Evolutionary conservation across 2,113 vertebrate species (phyloP), one percentile per base, ranked within the genome.

Genomic region (Melanocharis versteri): DNA sequence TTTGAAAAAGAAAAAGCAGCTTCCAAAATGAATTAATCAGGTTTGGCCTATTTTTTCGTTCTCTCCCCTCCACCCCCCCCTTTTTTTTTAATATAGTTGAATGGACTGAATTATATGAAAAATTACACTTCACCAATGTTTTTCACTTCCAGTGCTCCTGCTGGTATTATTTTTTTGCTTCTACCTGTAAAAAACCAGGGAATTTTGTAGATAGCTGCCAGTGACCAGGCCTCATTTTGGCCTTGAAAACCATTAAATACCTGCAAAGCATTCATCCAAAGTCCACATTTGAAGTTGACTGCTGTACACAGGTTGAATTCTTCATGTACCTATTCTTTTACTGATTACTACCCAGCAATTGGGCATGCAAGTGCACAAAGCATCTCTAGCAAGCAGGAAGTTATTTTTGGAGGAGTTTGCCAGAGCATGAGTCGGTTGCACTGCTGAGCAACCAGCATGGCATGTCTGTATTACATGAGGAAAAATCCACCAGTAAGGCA

Each of bases 11-110:
- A 20, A 87, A 77, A 81, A 66, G 7, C 15, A 53, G 15, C 23
- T 66, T 82, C n/a, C 39, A 73, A 54, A 87, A 70, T 40, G 0
- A 75, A 50, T 78, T 27, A 44, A 61, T 44, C 16, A 7, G 13
- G 2, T 54, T 44, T 23, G 19, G 10, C 15, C 33, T 35, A 3
- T 24, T 44, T 60, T 76, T 54, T 26, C 1, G 5, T 24, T 20
- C 4, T 2, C 5, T 5, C 2, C 15, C 31, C 11, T 3, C 21
- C 1, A 3, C 11, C 37, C 2, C 6, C 12, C 13, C 17, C 31
- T 28, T 21, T 51, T 26, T 47, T 66, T 31, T 1, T 1, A 71
- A 48, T 68, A 11, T 33, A 76, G 37, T 47, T 51, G 5, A 51
- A 53, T 56, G 26, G 17, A 51, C 15, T 71, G 17, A 64, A 53